Conservation (phyloP, 2,888 invertebrate species). For the Spilosoma lubricipeda region DNA sequence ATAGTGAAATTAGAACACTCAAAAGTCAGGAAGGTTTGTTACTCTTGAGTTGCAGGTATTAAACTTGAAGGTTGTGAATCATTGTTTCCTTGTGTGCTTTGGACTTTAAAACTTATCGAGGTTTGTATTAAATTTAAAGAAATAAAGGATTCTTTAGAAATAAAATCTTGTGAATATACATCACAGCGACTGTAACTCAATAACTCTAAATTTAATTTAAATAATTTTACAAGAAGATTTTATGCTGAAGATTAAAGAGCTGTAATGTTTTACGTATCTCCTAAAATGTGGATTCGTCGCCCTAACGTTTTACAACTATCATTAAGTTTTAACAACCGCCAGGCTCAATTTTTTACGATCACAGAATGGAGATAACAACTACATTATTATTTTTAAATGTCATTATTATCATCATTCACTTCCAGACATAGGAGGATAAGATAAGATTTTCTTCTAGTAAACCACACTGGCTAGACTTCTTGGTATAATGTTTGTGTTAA, state of each 20-base stretch:
- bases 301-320: background rate
- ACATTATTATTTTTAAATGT: background rate
- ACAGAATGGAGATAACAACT: background rate
- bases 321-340: background rate
- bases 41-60: background rate
- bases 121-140: background rate
- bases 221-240: background rate
- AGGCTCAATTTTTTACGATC: background rate
- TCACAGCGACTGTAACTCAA: background rate
- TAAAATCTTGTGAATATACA: background rate
- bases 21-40: background rate
- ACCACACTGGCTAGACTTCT: background rate
- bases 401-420: no score
- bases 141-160: background rate
- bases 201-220: background rate
- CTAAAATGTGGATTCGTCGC: background rate
- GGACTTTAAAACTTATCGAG: background rate
- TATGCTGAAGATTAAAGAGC: background rate
- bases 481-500: no score
- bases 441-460: no score
- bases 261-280: background rate
- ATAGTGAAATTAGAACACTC: background rate
- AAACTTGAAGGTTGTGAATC: background rate
- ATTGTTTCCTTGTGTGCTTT: background rate
- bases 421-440: no score